These are phyloP conservation scores for Isoperla grammatica DNA, from an alignment of 2,888 invertebrate species.

Conservation along the genomic window DNA sequence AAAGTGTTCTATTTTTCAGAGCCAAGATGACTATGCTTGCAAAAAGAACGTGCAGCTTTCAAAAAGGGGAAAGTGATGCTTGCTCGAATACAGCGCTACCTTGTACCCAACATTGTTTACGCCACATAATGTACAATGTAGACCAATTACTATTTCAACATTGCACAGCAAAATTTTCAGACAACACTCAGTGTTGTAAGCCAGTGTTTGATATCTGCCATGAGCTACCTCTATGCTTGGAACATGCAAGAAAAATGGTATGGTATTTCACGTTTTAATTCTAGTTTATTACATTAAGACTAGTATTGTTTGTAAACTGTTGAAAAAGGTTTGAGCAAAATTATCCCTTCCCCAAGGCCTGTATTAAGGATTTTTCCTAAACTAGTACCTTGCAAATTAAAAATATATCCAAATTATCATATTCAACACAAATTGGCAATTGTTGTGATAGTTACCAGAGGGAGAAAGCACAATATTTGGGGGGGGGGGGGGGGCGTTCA, in stretches of 20 bases:
- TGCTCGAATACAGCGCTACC: constrained; percentile 56
- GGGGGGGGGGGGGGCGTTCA: too few species aligned
- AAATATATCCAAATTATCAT: too few species aligned
- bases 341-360: constrained; percentile 7
- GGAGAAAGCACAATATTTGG: too few species aligned
- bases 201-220: constrained; percentile 73
- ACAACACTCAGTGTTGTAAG: constrained; percentile 71
- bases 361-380: not conserved
- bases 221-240: constrained; percentile 78
- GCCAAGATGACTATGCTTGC: constrained; percentile 34
- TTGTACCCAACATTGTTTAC: constrained; percentile 73
- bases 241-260: constrained; percentile 77
- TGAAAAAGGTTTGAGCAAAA: not conserved
- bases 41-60: constrained; percentile 36
- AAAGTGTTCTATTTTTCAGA: constrained; percentile 24
- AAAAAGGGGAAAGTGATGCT: constrained; percentile 28
- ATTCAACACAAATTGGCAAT: not conserved
- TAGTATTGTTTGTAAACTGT: constrained; percentile 2
- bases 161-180: constrained; percentile 73
- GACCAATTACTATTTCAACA: constrained; percentile 78
- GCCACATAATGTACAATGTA: constrained; percentile 78
- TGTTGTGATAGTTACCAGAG: too few species aligned
- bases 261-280: constrained; percentile 35
- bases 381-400: too few species aligned
- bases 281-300: not conserved